Base-by-base conservation (phyloP, 2,113 vertebrate genomes). In the Protomyctophum bolini region DNA sequence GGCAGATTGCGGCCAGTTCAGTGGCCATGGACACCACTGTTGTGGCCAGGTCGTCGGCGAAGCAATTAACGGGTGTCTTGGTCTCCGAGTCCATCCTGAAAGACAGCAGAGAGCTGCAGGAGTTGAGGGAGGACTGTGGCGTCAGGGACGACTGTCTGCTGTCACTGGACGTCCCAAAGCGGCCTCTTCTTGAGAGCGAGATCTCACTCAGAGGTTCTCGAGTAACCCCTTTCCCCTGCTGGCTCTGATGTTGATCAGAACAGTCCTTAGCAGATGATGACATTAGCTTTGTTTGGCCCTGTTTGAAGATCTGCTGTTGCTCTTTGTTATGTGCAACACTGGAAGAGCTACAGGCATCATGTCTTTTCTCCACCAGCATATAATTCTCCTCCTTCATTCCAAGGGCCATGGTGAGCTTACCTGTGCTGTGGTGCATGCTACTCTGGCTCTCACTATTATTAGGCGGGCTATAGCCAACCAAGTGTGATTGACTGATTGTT, bases 11-110 rank as follows among this genome's bases (percentile, higher is more conserved):
- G 77, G 97, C 97, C 68, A 99, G 94, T 89, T 99, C 97, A 12
- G 97, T 99, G 83, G 97, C 97, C 97, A 99, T 99, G 71, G 97
- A 99, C 68, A 99, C 96, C 48, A 99, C 96, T 0, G 97, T 99
- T 68, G 96, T 91, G 50, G 97, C 95, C 86, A 99, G 83, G 85
- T 99, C 97, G 80, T 98, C 97, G 0, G 97, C 97, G 71, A 97
- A 99, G 81, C 97, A 96, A 54, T 93, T 89, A 73, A 99, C 89
- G 54, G 94, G 93, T 52, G 95, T 93, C 81, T 90, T 88, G 54
- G 76, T 85, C 12, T 95, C 95, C 9, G 90, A 75, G 67, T 95
- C 87, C 65, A 88, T 91, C 87, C 93, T 95, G 29, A 90, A 87
- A 15, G 88, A 88, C 0, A 85, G 77, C 10, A 72, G 21, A 60